Evolutionary conservation across 2,113 vertebrate species (phyloP).

Genomic region (Paramormyrops kingsleyae): DNA sequence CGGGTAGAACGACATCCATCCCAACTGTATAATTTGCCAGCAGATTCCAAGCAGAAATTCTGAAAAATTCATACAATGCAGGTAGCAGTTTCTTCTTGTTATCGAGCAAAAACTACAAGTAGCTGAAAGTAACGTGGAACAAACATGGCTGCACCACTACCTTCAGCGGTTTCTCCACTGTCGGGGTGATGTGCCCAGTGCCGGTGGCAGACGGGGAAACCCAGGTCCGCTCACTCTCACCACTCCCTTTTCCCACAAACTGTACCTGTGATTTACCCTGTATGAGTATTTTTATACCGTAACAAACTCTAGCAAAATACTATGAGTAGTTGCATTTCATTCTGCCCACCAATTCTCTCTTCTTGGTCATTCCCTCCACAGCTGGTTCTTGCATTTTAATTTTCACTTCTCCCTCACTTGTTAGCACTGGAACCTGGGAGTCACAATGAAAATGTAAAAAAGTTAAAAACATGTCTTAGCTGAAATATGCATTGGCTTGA

Average conservation of each 20-base stretch:
- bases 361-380: slow-evolving; percentile 26
- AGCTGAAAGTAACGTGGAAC: neutral
- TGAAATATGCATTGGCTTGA: neutral
- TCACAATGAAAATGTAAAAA: neutral
- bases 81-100: neutral
- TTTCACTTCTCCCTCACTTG: slow-evolving; percentile 22
- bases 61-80: slow-evolving; percentile 29
- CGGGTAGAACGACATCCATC: neutral
- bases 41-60: slow-evolving; percentile 26
- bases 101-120: neutral
- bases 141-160: slow-evolving; percentile 21
- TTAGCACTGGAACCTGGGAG: slow-evolving; percentile 37
- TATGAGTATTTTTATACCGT: neutral
- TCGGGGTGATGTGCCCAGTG: slow-evolving; percentile 36
- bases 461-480: neutral
- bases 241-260: slow-evolving; percentile 26
- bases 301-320: neutral
- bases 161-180: slow-evolving; percentile 33
- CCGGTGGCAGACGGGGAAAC: slow-evolving; percentile 31
- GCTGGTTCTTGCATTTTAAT: slow-evolving; percentile 26
- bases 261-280: neutral
- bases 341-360: slow-evolving; percentile 44
- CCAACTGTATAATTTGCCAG: slow-evolving; percentile 12
- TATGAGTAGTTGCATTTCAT: neutral
- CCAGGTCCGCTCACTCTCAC: slow-evolving; percentile 25